Percentiles rank a stretch among this genome's conserved stretches.
Conservation (phyloP, 92 coral and sea anemone genomes). For the Anthopleura xanthogrammica region DNA sequence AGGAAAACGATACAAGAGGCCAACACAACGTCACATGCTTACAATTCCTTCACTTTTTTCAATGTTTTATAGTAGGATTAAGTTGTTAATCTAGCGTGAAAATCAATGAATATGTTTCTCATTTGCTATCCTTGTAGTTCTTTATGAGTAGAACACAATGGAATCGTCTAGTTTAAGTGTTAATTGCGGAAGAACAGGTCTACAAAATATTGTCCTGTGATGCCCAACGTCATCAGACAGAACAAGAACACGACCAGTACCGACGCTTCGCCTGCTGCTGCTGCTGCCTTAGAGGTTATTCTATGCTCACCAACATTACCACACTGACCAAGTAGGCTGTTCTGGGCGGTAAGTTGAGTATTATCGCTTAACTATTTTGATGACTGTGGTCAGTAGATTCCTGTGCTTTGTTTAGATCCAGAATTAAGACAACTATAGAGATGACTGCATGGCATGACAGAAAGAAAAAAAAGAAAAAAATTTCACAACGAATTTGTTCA, state of each 20-base stretch:
- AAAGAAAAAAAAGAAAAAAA: no score
- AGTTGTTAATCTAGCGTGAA: conserved; percentile 19
- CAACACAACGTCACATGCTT: conserved; percentile 3
- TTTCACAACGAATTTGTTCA: no score
- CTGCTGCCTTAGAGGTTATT: no score
- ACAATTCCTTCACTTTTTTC: conserved; percentile 4
- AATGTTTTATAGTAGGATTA: neutral
- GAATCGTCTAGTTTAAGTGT: conserved; percentile 43
- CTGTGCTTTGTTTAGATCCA: no score
- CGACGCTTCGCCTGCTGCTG: neutral
- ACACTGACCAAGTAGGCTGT: no score
- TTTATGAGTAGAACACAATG: conserved; percentile 17
- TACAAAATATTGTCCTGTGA: neutral
- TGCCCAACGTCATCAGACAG: neutral
- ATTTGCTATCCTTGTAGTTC: neutral
- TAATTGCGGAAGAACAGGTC: conserved; percentile 34
- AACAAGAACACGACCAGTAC: neutral
- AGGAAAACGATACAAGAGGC: conserved; percentile 18
- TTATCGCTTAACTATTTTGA: no score
- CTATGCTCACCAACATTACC: no score
- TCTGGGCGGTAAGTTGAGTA: no score
- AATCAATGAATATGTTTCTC: neutral
- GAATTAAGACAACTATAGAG: no score
- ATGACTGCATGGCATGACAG: no score
- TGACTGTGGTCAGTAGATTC: no score